Evolutionary conservation across 2,888 invertebrate genomes (phyloP).

Genomic region (Argyresthia albistria): DNA sequence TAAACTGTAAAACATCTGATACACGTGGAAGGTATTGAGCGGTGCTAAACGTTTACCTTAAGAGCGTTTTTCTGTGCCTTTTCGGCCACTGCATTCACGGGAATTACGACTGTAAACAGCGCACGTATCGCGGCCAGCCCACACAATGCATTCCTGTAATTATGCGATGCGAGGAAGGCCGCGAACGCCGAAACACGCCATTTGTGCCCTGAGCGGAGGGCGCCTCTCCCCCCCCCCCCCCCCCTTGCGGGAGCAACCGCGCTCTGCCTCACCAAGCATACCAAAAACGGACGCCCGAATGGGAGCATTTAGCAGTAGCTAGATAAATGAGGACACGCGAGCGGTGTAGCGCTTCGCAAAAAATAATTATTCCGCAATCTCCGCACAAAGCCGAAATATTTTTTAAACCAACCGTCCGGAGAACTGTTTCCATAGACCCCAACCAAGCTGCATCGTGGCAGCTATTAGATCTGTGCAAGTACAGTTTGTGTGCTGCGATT

Average conservation of each 20-base stretch:
- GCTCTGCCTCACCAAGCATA: conserved; percentile 12
- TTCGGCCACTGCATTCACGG: conserved; percentile 32
- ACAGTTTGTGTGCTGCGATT: background rate
- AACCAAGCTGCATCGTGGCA: background rate
- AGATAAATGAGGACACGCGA: conserved; percentile 41
- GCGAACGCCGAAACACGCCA: conserved; percentile 28
- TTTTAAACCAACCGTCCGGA: conserved; percentile 21
- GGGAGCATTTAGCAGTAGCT: conserved; percentile 32
- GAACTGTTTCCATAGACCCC: background rate
- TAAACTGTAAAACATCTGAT: too few species aligned
- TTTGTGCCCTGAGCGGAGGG: conserved; percentile 9
- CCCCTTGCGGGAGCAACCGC: conserved; percentile 1
- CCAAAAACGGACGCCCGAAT: conserved; percentile 31
- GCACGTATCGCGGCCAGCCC: conserved; percentile 37
- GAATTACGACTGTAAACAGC: conserved; percentile 44
- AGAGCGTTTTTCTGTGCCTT: conserved; percentile 22
- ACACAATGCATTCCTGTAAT: conserved; percentile 61
- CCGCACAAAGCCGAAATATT: conserved; percentile 37
- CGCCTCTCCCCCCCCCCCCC: conserved; percentile 1
- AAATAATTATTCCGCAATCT: conserved; percentile 41
- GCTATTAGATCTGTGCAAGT: too few species aligned
- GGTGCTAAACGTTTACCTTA: background rate
- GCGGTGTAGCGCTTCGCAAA: conserved; percentile 26
- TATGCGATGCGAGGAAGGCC: conserved; percentile 51
- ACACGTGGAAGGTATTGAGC: too few species aligned